Evolutionary conservation across 2,113 vertebrate genomes (phyloP).

Genomic region (Eclectus roratus): DNA sequence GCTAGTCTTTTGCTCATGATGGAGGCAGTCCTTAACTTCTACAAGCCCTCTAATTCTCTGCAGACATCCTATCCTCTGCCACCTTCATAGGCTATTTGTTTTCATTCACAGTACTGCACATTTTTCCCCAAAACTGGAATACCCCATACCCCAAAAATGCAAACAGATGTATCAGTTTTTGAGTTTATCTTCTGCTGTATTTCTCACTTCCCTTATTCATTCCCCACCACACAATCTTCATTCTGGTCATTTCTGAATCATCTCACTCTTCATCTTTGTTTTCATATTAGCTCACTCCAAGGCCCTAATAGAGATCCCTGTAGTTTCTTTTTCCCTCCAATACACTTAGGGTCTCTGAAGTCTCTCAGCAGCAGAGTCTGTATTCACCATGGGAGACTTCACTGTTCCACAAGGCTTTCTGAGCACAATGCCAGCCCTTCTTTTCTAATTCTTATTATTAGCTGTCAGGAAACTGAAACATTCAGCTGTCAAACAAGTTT

Average conservation of each 20-base stretch:
- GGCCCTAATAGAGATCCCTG: background rate
- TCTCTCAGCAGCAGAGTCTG: background rate
- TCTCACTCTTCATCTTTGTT: background rate
- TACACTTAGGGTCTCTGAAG: accelerated
- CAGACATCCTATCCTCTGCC: background rate
- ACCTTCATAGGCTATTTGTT: background rate
- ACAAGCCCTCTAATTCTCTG: background rate
- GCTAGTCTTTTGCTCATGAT: background rate
- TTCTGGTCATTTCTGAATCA: background rate
- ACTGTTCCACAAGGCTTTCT: background rate
- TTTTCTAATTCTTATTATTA: background rate
- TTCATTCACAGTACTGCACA: background rate
- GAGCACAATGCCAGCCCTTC: background rate
- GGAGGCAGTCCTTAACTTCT: background rate
- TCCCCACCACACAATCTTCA: background rate
- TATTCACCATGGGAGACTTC: background rate
- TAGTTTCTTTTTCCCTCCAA: background rate
- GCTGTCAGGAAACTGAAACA: background rate
- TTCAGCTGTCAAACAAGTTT: background rate
- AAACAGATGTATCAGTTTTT: background rate
- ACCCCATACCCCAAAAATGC: background rate
- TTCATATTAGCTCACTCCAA: background rate
- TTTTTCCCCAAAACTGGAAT: background rate
- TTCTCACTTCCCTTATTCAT: background rate
- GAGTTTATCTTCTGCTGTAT: background rate